phyloP scores from a whole-genome alignment of 2,113 vertebrate species.

The Aptenodytes forsteri region DNA sequence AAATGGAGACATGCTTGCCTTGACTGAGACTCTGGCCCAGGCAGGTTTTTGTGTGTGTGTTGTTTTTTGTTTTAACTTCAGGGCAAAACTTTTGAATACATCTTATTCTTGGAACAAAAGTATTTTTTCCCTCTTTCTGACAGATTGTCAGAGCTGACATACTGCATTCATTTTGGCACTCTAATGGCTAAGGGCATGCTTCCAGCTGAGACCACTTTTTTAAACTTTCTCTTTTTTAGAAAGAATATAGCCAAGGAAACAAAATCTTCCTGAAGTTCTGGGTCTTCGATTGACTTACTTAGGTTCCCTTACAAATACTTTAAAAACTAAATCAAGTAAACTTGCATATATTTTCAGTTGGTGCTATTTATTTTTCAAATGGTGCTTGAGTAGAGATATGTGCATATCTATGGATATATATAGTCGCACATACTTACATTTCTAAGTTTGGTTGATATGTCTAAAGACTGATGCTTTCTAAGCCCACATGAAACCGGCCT shows the following conservation, averaged over 20 bases:
- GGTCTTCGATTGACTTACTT: background rate
- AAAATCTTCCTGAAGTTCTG: background rate
- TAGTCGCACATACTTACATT: background rate
- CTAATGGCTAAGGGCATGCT: background rate
- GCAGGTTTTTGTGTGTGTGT: background rate
- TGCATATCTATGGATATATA: too few species aligned
- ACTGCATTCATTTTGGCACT: background rate
- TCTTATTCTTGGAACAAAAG: background rate
- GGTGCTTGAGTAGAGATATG: background rate
- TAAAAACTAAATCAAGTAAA: background rate
- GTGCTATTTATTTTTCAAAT: background rate
- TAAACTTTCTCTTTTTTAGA: background rate
- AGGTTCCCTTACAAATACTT: background rate
- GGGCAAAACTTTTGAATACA: background rate
- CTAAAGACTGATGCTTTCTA: background rate
- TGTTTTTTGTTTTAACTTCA: background rate
- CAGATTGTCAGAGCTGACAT: background rate
- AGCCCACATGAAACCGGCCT: background rate
- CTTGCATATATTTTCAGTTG: background rate
- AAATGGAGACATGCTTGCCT: background rate
- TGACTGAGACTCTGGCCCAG: background rate
- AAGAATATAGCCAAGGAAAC: background rate
- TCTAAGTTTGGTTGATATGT: background rate
- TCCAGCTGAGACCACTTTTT: background rate
- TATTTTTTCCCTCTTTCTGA: background rate